Evolutionary conservation across 37 sponge, comb jelly and placozoan species (phyloP), one percentile per base, ranked within the genome.

Genomic region (Hexactinellida sp.): DNA sequence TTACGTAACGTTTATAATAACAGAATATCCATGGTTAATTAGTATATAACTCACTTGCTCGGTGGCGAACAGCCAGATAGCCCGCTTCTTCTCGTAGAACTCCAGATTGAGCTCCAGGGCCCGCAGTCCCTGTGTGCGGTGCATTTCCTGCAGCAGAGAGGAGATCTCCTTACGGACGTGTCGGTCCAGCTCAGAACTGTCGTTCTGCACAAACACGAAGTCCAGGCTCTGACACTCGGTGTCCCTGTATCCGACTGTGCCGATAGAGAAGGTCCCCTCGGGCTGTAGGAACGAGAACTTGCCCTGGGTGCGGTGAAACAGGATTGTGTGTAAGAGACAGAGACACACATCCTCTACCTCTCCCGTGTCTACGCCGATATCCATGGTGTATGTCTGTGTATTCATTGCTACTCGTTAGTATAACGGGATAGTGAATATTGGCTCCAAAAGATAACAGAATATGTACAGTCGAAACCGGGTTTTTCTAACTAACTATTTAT

Each of bases 31-130:
- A n/a, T n/a, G n/a, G n/a, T n/a, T n/a, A n/a, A n/a, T n/a, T n/a
- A n/a, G n/a, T n/a, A n/a, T n/a, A n/a, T n/a, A 93, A 54, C 87
- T 91, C 0, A 89, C 88, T 0, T 76, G 88, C 84, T 93, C 94
- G 1, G 90, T 83, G 0, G 91, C 90, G 32, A 97, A 84, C 24
- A 94, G 88, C 97, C 97, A 97, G 0, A 93, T 86, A 82, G 90
- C 90, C 37, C 94, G 94, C 82, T 90, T 91, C 82, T 87, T 86
- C 83, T 97, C 94, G 82, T 84, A 97, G 87, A 97, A 97, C 90
- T 97, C 96, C 55, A 95, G 71, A 28, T 86, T 86, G 9, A 93
- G 82, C 91, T 89, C 36, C 24, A 55, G 1, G 38, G 16, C 3
- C 34, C 34, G 3, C 76, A 63, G 34, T 63, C 76, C 76, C 34